Evolutionary conservation across 2,113 vertebrate species (phyloP).

Genomic region (Dipodomys ordii): DNA sequence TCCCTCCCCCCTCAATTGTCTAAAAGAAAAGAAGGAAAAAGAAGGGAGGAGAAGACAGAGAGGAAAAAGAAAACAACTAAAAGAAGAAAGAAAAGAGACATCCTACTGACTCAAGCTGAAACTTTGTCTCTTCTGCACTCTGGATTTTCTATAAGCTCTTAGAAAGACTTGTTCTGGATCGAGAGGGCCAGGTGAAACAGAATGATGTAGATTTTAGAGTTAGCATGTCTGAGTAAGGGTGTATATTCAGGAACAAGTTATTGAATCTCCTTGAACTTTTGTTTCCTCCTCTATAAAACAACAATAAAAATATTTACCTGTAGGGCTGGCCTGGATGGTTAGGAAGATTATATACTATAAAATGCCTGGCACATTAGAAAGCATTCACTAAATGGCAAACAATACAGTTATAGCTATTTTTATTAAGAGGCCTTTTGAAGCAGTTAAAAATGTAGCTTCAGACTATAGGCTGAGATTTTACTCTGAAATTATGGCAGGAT

Average conservation of each 20-base stretch:
- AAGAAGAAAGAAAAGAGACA: neutral
- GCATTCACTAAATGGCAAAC: neutral
- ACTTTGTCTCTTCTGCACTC: neutral
- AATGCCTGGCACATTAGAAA: neutral
- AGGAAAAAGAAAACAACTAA: neutral
- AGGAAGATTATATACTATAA: neutral
- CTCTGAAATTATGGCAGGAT: neutral
- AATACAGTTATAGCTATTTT: neutral
- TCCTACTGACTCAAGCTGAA: neutral
- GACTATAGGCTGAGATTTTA: neutral
- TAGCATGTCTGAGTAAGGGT: constrained; percentile 23
- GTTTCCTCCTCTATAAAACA: neutral
- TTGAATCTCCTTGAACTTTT: constrained; percentile 9
- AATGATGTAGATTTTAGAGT: neutral
- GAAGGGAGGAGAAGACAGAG: neutral
- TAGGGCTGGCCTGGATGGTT: neutral
- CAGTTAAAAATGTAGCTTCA: neutral
- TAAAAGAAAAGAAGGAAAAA: neutral
- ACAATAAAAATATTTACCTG: neutral
- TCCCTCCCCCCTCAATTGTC: neutral
- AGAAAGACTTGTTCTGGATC: neutral
- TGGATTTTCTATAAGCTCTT: neutral
- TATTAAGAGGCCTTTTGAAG: constrained; percentile 16
- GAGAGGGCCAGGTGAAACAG: neutral
- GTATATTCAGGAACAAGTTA: neutral